phyloP scores from a whole-genome alignment of 2,888 invertebrate genomes.

The Tanytarsus gracilentus region DNA sequence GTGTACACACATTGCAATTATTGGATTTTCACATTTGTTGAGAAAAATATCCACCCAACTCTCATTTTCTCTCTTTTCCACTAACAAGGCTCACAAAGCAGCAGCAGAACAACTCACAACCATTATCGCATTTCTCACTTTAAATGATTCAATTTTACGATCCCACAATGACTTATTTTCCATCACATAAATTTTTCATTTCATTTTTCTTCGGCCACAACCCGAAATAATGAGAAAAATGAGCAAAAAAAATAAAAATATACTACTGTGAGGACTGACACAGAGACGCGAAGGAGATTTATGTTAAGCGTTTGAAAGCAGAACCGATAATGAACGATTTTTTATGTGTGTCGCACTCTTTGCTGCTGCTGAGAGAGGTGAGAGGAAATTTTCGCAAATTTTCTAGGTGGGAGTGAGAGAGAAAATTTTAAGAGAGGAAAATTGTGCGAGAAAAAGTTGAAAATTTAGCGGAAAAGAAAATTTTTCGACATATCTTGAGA shows the following conservation, averaged over 20 bases:
- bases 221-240: conserved; percentile 13
- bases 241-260: no score
- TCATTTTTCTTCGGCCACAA: conserved; percentile 16
- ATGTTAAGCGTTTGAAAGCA: conserved; percentile 23
- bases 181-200: not conserved
- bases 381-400: not conserved
- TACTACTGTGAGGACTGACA: conserved; percentile 16
- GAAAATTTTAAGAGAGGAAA: not conserved
- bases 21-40: no score
- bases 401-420: not conserved
- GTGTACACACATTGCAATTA: no score
- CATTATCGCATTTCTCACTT: no score
- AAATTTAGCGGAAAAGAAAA: not conserved
- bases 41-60: no score
- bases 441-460: not conserved
- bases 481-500: not conserved
- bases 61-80: no score
- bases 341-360: conserved; percentile 15
- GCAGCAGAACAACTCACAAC: no score
- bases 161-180: not conserved
- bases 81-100: no score
- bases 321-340: conserved; percentile 25
- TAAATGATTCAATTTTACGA: no score
- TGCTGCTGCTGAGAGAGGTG: not conserved
- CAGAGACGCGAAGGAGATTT: conserved; percentile 23